Evolutionary conservation across 1,140 invertebrate species (phyloP), one percentile per base, ranked within the genome.

Genomic region (Uloborus diversus): DNA sequence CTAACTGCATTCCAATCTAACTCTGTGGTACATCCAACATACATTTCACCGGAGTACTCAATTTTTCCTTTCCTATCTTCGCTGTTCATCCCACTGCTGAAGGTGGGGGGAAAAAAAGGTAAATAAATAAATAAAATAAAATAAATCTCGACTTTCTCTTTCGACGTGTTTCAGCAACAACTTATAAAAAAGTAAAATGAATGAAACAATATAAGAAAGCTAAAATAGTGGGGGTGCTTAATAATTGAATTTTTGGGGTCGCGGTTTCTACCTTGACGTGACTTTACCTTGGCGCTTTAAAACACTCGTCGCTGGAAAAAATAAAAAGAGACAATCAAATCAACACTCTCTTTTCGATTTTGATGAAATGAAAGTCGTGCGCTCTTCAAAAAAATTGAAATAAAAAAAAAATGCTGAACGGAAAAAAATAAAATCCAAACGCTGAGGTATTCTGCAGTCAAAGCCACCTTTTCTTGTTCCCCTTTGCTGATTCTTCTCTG

Each of bases 221-320:
- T 13, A 64, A 69, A 25, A 37, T 30, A 62, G 0, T 62, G 20
- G 64, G 61, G 57, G 42, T 64, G 59, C 47, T 75, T 75, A 75
- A 75, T 75, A 75, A 75, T 75, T 75, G 71, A 75, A 75, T 75
- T 75, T 75, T 75, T 59, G 42, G 25, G 57, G 71, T 75, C 71
- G 71, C 71, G 71, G 71, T 75, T 75, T 75, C 59, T 47, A 20
- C n/a, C n/a, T 5, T 28, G 59, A 75, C 71, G 71, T 75, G 71
- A 75, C 71, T 75, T 59, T 64, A 75, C 37, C 71, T 75, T 35
- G 5, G 42, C 23, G 59, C 71, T 64, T 75, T 75, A 64, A 64
- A 75, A 75, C 71, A 75, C 53, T 75, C 71, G 20, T 5, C 4
- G 35, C 11, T 23, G 17, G 47, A 51, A 75, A 28, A 51, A 75